A percentile compares a stretch with the other conserved stretches of the same genome.
Conservation (phyloP, 2,113 vertebrate genomes). For the Thamnaconus septentrionalis region DNA sequence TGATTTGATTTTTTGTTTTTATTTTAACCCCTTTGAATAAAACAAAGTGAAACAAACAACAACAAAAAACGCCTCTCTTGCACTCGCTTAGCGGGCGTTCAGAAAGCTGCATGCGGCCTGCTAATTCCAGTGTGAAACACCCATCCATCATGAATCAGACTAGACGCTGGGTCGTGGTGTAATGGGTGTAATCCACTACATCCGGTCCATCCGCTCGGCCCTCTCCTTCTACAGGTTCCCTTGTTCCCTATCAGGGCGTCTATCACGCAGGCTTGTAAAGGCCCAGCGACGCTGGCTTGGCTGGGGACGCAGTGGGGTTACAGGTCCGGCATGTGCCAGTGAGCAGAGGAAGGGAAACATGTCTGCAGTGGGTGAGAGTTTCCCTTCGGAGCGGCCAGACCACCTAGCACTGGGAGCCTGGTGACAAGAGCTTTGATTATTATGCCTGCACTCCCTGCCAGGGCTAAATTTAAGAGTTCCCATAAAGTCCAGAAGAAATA, state of each 20-base stretch:
- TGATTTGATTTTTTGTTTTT: too few relatives aligned
- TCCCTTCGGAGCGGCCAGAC: constrained; percentile 63
- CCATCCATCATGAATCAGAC: too few relatives aligned
- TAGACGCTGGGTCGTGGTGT: too few relatives aligned
- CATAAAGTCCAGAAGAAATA: constrained; percentile 77
- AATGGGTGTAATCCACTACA: too few relatives aligned
- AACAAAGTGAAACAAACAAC: too few relatives aligned
- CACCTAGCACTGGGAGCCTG: constrained; percentile 74
- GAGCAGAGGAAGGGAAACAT: constrained; percentile 22
- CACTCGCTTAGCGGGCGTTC: too few relatives aligned
- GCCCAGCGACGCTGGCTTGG: background rate
- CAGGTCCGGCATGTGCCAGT: constrained; percentile 12
- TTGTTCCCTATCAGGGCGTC: constrained; percentile 3
- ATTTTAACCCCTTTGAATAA: too few relatives aligned
- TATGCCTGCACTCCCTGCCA: constrained; percentile 75
- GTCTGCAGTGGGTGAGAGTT: constrained; percentile 54
- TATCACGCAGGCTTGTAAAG: constrained; percentile 8
- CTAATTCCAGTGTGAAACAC: too few relatives aligned
- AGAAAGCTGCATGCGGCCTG: too few relatives aligned
- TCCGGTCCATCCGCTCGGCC: too few relatives aligned
- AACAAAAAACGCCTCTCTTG: too few relatives aligned
- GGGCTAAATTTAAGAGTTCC: constrained; percentile 81
- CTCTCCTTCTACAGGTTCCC: too few relatives aligned
- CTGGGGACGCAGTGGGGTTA: constrained; percentile 3
- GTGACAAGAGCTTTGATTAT: constrained; percentile 77